Evolutionary conservation across 2,113 vertebrate species (phyloP), one percentile per base, ranked within the genome.

Genomic region (Madoqua kirkii): DNA sequence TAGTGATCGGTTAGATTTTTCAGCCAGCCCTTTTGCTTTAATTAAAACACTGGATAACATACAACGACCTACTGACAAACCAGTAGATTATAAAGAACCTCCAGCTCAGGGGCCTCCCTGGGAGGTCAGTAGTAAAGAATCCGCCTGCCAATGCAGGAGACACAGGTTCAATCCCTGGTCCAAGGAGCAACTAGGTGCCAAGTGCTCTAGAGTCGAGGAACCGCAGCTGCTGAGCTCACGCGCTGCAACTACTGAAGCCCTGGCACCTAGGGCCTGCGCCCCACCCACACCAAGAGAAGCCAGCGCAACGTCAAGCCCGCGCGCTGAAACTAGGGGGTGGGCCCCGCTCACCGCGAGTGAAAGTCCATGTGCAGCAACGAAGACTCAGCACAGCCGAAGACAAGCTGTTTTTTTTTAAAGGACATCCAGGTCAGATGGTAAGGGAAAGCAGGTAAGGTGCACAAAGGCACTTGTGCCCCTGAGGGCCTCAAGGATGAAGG

Each of bases 321-420:
- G 1, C 3, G 16, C 71, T 2, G 23, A 13, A 14, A 27, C 23
- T 1, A 74, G 71, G 12, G 23, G 6, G 40, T 2, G 25, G 6
- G 23, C 71, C 40, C 71, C 1, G 6, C 71, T 43, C 71, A 7
- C 40, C 1, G 12, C 12, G 7, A 7, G 36, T 14, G 40, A 43
- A 43, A 27, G 23, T 14, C 40, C 71, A 43, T 6, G 1, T 27
- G 40, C 23, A 76, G 40, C 71, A 27, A 7, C 71, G 27, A 43
- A 76, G 71, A 27, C 23, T 3, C 36, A 7, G 71, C 40, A 25
- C 12, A 14, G 71, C 71, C 23, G 27, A 43, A 43, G 23, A 76
- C 23, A 7, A 25, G n/a, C 17, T 12, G 11, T 33, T 4, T 16
- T n/a, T 7, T 64, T 8, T 16, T 8, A 67, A n/a, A n/a, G 27